These are phyloP conservation scores for Lasioglossum albipes DNA, from an alignment of 1,140 invertebrate genomes.

Conservation along the genomic window DNA sequence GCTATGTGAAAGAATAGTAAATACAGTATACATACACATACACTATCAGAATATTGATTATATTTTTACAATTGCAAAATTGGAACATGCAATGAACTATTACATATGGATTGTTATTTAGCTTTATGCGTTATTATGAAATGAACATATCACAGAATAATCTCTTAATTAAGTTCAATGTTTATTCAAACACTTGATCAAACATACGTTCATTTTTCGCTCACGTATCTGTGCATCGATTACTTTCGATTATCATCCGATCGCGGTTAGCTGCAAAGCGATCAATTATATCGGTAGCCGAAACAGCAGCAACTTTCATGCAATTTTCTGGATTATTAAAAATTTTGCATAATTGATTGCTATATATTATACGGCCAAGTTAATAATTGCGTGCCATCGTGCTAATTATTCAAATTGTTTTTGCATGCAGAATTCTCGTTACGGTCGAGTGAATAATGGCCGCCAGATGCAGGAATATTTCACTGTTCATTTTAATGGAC, in stretches of 20 bases:
- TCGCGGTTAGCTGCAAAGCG: not conserved
- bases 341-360: conserved; percentile 30
- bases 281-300: not conserved
- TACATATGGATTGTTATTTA: too few species aligned
- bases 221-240: not conserved
- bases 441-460: not conserved
- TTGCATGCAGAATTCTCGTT: conserved; percentile 13
- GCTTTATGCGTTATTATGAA: too few species aligned
- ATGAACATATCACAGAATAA: too few species aligned
- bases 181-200: too few species aligned
- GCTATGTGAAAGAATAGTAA: too few species aligned
- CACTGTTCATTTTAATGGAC: not conserved
- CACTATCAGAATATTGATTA: too few species aligned
- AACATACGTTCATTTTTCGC: not conserved
- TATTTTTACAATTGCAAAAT: too few species aligned
- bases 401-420: conserved; percentile 26
- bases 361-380: not conserved
- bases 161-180: too few species aligned
- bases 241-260: conserved; percentile 7
- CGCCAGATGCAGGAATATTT: not conserved
- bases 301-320: not conserved
- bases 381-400: conserved; percentile 23
- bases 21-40: too few species aligned
- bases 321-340: conserved; percentile 23
- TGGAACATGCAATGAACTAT: too few species aligned